Conservation (phyloP, 2,113 vertebrate species). For the Percina caprodes region DNA sequence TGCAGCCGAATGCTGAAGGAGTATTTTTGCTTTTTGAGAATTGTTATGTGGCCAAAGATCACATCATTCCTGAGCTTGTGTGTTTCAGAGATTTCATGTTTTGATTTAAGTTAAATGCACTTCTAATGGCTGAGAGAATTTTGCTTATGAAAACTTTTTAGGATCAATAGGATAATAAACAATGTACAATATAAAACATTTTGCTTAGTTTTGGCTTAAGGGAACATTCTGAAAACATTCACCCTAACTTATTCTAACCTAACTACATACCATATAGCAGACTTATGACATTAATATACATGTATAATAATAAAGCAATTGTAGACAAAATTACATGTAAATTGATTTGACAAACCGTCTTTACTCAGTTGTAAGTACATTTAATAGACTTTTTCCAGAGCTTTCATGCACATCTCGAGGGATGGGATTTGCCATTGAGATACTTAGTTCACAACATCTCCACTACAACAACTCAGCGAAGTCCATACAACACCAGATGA, state of each 20-base stretch:
- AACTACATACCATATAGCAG: background rate
- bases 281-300: background rate
- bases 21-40: background rate
- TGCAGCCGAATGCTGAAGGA: background rate
- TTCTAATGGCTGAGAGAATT: background rate
- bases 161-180: background rate
- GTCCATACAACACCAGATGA: background rate
- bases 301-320: background rate
- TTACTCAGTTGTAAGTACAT: background rate
- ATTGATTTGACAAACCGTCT: background rate
- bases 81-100: background rate
- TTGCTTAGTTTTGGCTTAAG: background rate
- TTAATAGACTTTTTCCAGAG: background rate
- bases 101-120: background rate
- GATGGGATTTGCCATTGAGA: background rate
- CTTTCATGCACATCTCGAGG: background rate
- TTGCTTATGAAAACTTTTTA: background rate
- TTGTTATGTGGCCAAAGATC: background rate
- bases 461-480: conserved; percentile 2
- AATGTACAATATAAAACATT: background rate
- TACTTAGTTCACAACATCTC: background rate
- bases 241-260: too few species aligned
- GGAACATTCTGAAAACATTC: background rate
- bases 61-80: background rate
- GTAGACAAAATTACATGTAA: background rate